Evolutionary conservation across 2,888 invertebrate genomes (phyloP), one percentile per base, ranked within the genome.

Genomic region (Lochmaea crataegi): DNA sequence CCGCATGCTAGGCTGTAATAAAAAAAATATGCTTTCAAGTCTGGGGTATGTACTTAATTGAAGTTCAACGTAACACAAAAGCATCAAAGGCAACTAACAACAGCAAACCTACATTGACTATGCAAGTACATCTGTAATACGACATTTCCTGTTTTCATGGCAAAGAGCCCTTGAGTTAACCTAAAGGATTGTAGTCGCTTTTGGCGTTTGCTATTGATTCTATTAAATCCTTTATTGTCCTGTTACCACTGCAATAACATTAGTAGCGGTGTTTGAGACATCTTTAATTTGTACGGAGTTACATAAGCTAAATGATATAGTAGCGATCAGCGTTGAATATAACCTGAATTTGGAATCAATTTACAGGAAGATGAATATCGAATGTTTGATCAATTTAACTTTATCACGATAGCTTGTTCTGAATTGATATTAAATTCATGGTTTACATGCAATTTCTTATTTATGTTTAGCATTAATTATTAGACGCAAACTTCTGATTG

Each of bases 201-300:
- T 22, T 32, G 64, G 42, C 56, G 42, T 51, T 7, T 10, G 32
- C 63, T 16, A 68, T 68, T 51, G 69, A 69, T 51, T 18, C 56
- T 14, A 63, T 38, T 69, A 53, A 65, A 48, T 65, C 71, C 60
- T 60, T 60, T 65, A 71, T 65, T 60, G 58, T 26, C 38, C 65
- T 63, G 63, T 53, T 69, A 38, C 69, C 41, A 51, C 14, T 42
- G 69, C 63, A 69, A 61, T 56, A 69, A 69, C 53, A 53, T 69
- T 69, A 67, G 58, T 57, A 69, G 32, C 16, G 42, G 53, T 69
- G 63, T 69, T 69, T 69, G 69, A 69, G 42, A 38, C 63, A 69
- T 41, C 69, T 69, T 65, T 14, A 53, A 12, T 53, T 51, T 32
- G 48, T 22, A 48, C 53, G 22, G 53, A 63, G 61, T 53, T 53